Evolutionary conservation across 2,888 invertebrate species (phyloP).

Genomic region (Spatulosminthurus flaviceps): DNA sequence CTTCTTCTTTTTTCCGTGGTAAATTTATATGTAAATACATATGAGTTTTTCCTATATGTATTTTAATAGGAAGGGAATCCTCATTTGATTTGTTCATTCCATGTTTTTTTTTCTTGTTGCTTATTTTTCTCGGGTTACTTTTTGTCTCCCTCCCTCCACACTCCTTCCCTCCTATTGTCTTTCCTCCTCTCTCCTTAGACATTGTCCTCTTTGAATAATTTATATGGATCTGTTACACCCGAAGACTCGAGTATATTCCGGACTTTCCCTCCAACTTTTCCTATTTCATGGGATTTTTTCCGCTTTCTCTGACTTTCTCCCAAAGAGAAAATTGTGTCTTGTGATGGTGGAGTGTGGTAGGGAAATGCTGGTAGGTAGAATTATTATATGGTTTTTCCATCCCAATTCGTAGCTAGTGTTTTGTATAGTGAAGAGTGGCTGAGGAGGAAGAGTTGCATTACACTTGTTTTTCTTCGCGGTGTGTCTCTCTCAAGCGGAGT

Average conservation of each 20-base stretch:
- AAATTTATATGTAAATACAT: neutral
- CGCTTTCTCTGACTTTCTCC: conserved; percentile 13
- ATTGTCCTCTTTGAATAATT: conserved; percentile 60
- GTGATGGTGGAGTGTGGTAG: no score
- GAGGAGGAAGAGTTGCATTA: no score
- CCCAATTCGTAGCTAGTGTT: no score
- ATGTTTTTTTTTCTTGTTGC: conserved; percentile 28
- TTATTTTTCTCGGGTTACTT: conserved; percentile 29
- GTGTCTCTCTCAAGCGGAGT: no score
- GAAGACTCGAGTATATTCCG: neutral
- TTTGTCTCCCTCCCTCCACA: neutral
- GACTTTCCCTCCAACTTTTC: neutral
- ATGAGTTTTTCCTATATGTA: no score
- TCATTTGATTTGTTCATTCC: conserved; percentile 55
- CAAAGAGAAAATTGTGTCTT: no score
- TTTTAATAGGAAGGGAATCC: conserved; percentile 24
- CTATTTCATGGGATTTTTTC: neutral
- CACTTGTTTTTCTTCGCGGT: no score
- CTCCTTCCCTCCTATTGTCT: conserved; percentile 25
- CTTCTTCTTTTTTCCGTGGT: neutral
- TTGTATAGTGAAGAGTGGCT: no score
- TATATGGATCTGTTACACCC: conserved; percentile 52
- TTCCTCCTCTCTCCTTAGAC: conserved; percentile 19
- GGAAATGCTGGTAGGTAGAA: no score
- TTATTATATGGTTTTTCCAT: no score